Evolutionary conservation across 2,797 vertebrate species (phyloP).

Genomic region (Eospalax fontanierii): DNA sequence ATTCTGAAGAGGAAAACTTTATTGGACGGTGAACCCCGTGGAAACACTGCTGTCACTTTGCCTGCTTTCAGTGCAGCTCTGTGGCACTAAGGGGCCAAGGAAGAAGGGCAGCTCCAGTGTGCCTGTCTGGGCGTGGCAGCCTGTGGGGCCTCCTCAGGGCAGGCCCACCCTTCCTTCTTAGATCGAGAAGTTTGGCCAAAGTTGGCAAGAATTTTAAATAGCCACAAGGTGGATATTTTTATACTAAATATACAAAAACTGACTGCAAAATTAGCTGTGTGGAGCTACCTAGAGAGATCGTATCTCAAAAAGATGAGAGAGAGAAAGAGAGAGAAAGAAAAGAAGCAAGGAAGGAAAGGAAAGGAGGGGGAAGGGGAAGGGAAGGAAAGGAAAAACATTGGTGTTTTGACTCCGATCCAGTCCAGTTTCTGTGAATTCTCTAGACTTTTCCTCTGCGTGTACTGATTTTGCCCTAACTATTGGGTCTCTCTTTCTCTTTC

Average conservation of each 20-base stretch:
- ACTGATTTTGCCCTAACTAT: background rate
- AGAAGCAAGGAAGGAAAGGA: too few relatives aligned
- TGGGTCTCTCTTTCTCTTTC: background rate
- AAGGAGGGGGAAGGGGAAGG: too few relatives aligned
- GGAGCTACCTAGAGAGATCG: too few relatives aligned
- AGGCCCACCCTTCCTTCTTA: background rate
- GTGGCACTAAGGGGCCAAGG: accelerated
- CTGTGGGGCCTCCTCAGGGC: background rate
- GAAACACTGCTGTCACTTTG: background rate
- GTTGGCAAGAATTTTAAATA: conserved; percentile 33
- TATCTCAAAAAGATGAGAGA: too few relatives aligned
- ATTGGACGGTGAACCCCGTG: background rate
- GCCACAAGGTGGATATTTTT: conserved; percentile 1
- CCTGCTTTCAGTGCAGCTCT: accelerated
- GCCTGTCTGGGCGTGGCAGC: accelerated
- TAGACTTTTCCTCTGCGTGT: background rate
- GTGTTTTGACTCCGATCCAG: background rate
- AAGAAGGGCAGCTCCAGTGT: background rate
- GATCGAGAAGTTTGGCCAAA: conserved; percentile 31
- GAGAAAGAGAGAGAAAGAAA: too few relatives aligned
- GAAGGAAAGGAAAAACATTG: conserved; percentile 39
- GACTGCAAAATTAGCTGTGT: too few relatives aligned
- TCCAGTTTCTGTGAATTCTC: conserved; percentile 28
- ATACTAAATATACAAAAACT: conserved; percentile 14
- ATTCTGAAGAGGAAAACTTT: background rate